A percentile compares a stretch with the other conserved stretches of the same genome.
Conservation (phyloP, 2,888 invertebrate species). For the Eristalis intricaria region DNA sequence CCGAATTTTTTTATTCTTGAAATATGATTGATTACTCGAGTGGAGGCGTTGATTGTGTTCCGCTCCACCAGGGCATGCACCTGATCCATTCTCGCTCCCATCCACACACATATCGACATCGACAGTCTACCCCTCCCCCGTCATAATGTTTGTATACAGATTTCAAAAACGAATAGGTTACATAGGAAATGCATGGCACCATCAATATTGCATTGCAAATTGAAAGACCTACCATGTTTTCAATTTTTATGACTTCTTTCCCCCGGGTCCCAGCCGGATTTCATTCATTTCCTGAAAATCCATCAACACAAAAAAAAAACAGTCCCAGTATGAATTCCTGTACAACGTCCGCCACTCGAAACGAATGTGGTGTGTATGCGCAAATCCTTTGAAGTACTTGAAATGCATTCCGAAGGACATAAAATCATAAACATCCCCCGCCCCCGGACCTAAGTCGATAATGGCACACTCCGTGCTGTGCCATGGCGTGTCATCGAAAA, state of each 20-base stretch:
- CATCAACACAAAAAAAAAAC: background rate
- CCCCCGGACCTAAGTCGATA: background rate
- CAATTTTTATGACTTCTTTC: background rate
- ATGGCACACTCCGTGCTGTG: background rate
- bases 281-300: background rate
- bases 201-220: background rate
- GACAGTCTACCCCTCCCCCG: too few relatives aligned
- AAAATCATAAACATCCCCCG: background rate
- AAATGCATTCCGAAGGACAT: constrained; percentile 14
- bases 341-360: background rate
- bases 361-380: constrained; percentile 9
- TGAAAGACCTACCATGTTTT: background rate
- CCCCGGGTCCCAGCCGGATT: background rate
- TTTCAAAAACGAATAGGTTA: background rate
- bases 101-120: background rate
- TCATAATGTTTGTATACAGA: too few relatives aligned
- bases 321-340: background rate
- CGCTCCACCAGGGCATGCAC: background rate
- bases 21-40: background rate
- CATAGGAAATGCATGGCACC: background rate
- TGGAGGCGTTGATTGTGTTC: background rate
- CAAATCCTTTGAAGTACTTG: constrained; percentile 6
- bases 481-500: constrained; percentile 32
- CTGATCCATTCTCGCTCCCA: background rate
- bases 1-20: background rate